These are phyloP conservation scores for Nomada flava DNA, from an alignment of 2,888 invertebrate genomes.

Conservation along the genomic window DNA sequence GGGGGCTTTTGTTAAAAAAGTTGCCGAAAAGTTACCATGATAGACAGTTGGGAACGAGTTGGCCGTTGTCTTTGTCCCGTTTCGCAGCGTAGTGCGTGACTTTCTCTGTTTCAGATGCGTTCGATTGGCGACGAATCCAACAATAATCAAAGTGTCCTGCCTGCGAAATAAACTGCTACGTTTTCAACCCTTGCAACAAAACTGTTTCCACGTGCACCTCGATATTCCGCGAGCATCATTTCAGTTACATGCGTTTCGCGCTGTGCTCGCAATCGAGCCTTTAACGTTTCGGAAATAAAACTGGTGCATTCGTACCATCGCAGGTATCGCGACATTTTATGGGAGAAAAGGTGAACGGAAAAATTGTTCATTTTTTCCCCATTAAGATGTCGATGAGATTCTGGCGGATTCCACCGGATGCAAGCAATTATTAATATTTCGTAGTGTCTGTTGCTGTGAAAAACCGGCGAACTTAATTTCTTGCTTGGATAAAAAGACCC, in stretches of 20 bases:
- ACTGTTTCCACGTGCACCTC: neutral
- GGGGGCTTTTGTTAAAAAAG: conserved; percentile 34
- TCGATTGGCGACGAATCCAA: conserved; percentile 19
- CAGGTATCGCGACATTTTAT: neutral
- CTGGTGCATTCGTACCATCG: neutral
- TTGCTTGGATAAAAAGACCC: neutral
- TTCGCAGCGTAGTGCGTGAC: neutral
- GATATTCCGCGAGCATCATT: neutral
- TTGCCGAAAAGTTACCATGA: conserved; percentile 36
- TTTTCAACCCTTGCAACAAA: conserved; percentile 31
- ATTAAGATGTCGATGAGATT: neutral
- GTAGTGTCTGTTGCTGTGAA: neutral
- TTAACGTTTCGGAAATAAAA: conserved; percentile 24
- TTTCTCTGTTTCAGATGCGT: conserved; percentile 21
- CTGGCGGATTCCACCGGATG: neutral
- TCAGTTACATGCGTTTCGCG: neutral
- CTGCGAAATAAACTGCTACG: conserved; percentile 24
- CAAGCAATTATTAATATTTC: neutral
- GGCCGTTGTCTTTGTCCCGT: conserved; percentile 33
- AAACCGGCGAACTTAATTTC: neutral
- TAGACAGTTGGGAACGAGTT: conserved; percentile 45
- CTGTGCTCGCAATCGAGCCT: conserved; percentile 15
- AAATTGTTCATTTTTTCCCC: neutral
- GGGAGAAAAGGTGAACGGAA: neutral
- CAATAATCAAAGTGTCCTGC: conserved; percentile 49